These are phyloP conservation scores for Trissolcus basalis DNA, from an alignment of 1,140 invertebrate species.

Conservation along the genomic window DNA sequence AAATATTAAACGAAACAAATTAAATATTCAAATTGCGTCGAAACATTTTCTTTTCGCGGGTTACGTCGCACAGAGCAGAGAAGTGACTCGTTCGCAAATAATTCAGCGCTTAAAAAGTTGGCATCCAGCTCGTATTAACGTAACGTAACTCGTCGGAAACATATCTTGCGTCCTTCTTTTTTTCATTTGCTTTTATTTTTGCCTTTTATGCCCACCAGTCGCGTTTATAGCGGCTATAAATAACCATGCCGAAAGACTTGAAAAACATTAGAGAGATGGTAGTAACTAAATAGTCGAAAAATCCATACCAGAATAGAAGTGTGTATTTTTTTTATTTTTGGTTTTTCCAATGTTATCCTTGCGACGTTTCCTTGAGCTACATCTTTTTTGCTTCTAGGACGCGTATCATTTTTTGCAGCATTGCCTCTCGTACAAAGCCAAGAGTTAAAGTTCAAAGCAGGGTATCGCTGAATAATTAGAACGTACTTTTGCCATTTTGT, in stretches of 20 bases:
- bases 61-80: constrained; percentile 1
- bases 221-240: constrained; percentile 9
- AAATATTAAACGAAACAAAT: constrained; percentile 38
- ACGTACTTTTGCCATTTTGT: constrained; percentile 11
- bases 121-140: constrained; percentile 1
- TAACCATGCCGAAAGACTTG: constrained; percentile 2
- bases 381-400: constrained; percentile 12
- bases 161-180: constrained; percentile 4
- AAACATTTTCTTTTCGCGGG: constrained; percentile 9
- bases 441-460: constrained; percentile 50
- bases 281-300: constrained; percentile 15
- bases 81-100: constrained; percentile 21
- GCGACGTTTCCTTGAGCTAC: constrained; percentile 7
- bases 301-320: too few species aligned
- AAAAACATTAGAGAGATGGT: constrained; percentile 35
- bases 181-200: constrained; percentile 2
- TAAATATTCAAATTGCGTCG: constrained; percentile 26
- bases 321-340: neutral
- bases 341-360: constrained; percentile 8
- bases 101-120: constrained; percentile 29
- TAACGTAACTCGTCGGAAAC: constrained; percentile 3
- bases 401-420: constrained; percentile 36
- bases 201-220: constrained; percentile 10
- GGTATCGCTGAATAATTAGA: constrained; percentile 59
- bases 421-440: constrained; percentile 19